Percentiles rank a stretch among this genome's conserved stretches.
phyloP scores from a whole-genome alignment of 2,797 vertebrate genomes.

The Chromis chromis region DNA sequence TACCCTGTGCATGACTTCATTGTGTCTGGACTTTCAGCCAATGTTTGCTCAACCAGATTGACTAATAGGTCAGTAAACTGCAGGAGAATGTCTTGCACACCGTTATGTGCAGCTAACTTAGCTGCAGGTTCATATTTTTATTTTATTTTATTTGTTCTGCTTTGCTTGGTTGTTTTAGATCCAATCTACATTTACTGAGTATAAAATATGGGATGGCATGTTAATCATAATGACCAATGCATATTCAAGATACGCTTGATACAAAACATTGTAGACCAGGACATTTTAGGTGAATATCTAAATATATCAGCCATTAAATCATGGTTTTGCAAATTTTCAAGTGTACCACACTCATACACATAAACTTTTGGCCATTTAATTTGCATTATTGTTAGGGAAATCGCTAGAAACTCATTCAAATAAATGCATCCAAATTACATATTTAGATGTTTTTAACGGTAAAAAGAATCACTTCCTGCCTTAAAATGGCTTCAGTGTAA shows the following conservation, averaged over 20 bases:
- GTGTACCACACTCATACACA: neutral
- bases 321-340: neutral
- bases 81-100: slow-evolving; percentile 5
- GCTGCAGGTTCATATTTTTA: neutral
- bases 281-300: too few species aligned
- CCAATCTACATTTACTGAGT: neutral
- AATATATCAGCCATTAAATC: too few species aligned
- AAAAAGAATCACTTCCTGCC: too few species aligned
- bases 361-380: neutral
- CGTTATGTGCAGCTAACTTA: slow-evolving; percentile 4
- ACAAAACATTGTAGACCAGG: neutral
- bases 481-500: too few species aligned
- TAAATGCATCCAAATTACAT: too few species aligned
- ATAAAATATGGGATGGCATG: neutral
- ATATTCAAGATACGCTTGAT: neutral
- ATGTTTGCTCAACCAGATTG: slow-evolving; percentile 58
- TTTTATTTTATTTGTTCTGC: neutral
- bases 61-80: slow-evolving; percentile 57
- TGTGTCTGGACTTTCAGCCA: slow-evolving; percentile 77
- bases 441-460: too few species aligned
- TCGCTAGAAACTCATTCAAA: too few species aligned
- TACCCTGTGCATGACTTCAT: slow-evolving; percentile 65
- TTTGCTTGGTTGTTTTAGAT: neutral
- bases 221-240: neutral
- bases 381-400: neutral